Conservation (phyloP, 2,888 invertebrate species). For the Bugulina stolonifera region DNA sequence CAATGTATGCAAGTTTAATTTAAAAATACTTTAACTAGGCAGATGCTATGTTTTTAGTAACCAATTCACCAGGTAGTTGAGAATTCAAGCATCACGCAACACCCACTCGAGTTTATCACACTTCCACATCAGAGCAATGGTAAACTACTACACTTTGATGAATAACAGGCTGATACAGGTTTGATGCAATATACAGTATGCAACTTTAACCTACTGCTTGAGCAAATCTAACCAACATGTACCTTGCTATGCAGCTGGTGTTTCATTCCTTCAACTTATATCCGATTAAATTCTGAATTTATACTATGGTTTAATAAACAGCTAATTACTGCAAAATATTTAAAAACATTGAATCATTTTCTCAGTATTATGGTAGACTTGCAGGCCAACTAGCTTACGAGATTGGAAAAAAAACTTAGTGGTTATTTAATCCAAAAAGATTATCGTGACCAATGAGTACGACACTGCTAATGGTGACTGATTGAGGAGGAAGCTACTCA, state of each 20-base stretch:
- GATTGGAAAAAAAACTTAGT: not conserved
- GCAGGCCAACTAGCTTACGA: no score
- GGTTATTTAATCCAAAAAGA: not conserved
- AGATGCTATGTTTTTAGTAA: no score
- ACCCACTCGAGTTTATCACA: not conserved
- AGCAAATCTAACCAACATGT: not conserved
- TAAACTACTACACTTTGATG: not conserved
- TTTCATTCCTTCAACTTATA: no score
- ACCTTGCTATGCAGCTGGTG: not conserved
- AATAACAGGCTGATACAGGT: not conserved
- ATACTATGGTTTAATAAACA: no score
- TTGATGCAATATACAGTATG: not conserved
- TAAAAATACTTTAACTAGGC: no score
- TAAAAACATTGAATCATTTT: not conserved
- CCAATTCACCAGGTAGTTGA: no score
- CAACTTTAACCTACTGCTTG: not conserved
- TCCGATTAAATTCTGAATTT: no score
- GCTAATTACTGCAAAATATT: not conserved
- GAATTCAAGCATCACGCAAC: not conserved
- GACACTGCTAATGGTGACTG: not conserved
- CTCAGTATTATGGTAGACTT: not conserved
- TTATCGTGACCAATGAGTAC: not conserved
- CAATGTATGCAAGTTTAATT: no score
- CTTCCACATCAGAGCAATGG: not conserved
- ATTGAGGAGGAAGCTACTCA: not conserved